Conservation (phyloP, 2,113 vertebrate genomes). For the Sorex araneus region DNA sequence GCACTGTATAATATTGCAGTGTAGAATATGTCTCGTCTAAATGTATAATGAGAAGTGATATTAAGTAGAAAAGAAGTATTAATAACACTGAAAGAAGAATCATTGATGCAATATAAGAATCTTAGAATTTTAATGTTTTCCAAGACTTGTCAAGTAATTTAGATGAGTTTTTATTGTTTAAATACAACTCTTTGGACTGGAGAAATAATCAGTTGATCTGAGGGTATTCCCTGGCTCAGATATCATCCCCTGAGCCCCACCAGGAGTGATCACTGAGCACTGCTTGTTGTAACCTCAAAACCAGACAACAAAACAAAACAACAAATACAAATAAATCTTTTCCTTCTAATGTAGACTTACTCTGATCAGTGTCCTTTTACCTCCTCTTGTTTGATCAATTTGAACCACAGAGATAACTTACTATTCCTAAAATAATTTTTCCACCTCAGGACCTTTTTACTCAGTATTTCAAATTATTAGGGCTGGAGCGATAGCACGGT, state of each 20-base stretch:
- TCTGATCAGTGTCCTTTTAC: background rate
- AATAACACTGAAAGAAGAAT: slow-evolving; percentile 73
- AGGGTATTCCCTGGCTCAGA: too few species aligned
- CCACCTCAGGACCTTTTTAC: background rate
- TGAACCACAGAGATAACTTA: background rate
- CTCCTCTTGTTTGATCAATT: background rate
- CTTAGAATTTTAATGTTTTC: slow-evolving; percentile 44
- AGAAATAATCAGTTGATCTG: too few species aligned
- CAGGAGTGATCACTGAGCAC: too few species aligned
- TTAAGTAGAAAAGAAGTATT: slow-evolving; percentile 74
- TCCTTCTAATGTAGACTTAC: background rate
- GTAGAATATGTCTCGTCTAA: slow-evolving; percentile 52
- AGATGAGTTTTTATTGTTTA: background rate
- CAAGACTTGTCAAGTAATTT: background rate
- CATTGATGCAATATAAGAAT: slow-evolving; percentile 58
- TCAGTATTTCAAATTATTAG: background rate
- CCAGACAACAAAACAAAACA: too few species aligned
- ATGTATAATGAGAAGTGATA: slow-evolving; percentile 77
- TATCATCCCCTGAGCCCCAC: too few species aligned
- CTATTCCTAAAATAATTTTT: background rate
- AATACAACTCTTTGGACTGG: too few species aligned
- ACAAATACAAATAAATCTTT: background rate
- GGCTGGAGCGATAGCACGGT: too few species aligned
- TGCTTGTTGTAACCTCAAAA: too few species aligned
- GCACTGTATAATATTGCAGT: background rate